Conservation (phyloP, 2,888 invertebrate species). For the Oxystoma pomonae region DNA sequence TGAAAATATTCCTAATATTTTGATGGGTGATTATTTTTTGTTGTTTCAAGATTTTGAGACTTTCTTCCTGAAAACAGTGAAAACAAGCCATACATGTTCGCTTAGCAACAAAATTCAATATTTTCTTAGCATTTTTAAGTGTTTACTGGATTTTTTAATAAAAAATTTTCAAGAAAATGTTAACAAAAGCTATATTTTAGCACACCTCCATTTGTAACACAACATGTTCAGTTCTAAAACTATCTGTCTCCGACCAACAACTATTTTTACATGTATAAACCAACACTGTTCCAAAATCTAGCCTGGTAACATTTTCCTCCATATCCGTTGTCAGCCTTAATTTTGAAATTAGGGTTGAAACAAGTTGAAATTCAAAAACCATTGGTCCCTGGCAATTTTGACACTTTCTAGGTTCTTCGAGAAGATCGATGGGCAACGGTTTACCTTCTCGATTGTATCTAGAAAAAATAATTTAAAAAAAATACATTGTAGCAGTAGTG, state of each 20-base stretch:
- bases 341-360: slow-evolving; percentile 74
- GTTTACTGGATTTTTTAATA: no score
- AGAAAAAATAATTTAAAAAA: slow-evolving; percentile 25
- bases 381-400: slow-evolving; percentile 66
- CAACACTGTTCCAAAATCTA: slow-evolving; percentile 85
- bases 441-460: slow-evolving; percentile 60
- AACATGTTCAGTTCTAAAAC: slow-evolving; percentile 64
- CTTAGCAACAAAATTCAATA: no score
- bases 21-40: no score
- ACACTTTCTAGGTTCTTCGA: slow-evolving; percentile 57
- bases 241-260: slow-evolving; percentile 75
- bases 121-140: no score
- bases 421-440: slow-evolving; percentile 66
- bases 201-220: slow-evolving; percentile 70
- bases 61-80: no score
- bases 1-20: no score
- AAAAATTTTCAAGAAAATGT: no score
- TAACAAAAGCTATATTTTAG: no score
- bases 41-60: no score
- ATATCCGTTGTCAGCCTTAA: slow-evolving; percentile 55
- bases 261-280: slow-evolving; percentile 79
- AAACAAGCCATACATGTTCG: no score
- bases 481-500: background rate
- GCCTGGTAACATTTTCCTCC: slow-evolving; percentile 48
- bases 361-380: slow-evolving; percentile 78